These are phyloP conservation scores for Trichomycterus rosablanca DNA, from an alignment of 2,113 vertebrate genomes.

Conservation along the genomic window DNA sequence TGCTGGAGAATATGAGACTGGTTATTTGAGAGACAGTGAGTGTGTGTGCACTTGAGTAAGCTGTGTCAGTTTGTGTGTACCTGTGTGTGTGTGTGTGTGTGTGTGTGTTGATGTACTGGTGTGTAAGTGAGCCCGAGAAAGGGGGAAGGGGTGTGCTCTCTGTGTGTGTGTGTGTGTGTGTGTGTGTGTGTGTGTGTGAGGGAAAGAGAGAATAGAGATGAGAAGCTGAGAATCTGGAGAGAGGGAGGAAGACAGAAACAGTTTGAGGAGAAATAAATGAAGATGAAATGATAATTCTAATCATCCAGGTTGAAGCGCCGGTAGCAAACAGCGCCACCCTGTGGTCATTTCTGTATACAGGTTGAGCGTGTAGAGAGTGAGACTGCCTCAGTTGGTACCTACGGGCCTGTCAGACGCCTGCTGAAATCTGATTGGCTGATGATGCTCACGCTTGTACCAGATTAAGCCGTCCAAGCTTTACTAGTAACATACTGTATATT, in stretches of 20 bases:
- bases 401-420: too few species aligned
- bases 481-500: too few species aligned
- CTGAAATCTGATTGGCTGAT: too few species aligned
- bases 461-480: too few species aligned
- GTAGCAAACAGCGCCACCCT: too few species aligned
- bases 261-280: conserved; percentile 14
- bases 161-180: conserved; percentile 28
- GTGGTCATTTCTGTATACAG: too few species aligned
- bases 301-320: too few species aligned
- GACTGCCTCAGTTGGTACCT: too few species aligned
- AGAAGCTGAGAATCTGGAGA: conserved; percentile 25
- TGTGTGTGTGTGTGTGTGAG: conserved; percentile 11
- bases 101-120: conserved; percentile 38
- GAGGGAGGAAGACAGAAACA: conserved; percentile 24
- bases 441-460: too few species aligned
- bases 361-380: too few species aligned
- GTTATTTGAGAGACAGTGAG: conserved; percentile 61
- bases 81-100: conserved; percentile 36
- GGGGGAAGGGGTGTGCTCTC: conserved; percentile 20
- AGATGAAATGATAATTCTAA: too few species aligned
- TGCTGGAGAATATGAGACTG: conserved; percentile 55
- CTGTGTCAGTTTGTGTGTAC: conserved; percentile 72
- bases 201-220: conserved; percentile 10
- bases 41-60: conserved; percentile 77
- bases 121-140: conserved; percentile 24